These are phyloP conservation scores for Platycheirus albimanus DNA, from an alignment of 2,888 invertebrate genomes.

Conservation along the genomic window DNA sequence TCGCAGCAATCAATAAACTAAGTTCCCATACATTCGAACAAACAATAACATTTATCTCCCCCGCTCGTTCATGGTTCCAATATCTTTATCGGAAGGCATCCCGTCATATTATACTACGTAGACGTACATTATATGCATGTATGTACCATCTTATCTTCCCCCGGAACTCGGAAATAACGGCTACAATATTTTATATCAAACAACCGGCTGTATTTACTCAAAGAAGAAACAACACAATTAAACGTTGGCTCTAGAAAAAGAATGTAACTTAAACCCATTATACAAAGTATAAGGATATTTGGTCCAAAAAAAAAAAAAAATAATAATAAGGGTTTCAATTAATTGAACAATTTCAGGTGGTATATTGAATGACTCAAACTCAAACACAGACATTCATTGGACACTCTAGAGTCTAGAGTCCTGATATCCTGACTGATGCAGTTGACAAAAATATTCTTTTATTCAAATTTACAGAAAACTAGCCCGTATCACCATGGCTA, in stretches of 20 bases:
- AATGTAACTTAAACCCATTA: slow-evolving; percentile 67
- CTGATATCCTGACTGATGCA: no score
- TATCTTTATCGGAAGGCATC: slow-evolving; percentile 39
- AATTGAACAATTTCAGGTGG: slow-evolving; percentile 74
- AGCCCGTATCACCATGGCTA: slow-evolving; percentile 66
- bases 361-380: slow-evolving; percentile 61
- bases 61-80: slow-evolving; percentile 17
- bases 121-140: no score
- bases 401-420: no score
- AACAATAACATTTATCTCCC: slow-evolving; percentile 30
- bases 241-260: slow-evolving; percentile 3
- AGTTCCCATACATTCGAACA: slow-evolving; percentile 38
- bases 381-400: no score
- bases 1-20: slow-evolving; percentile 21
- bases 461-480: slow-evolving; percentile 61
- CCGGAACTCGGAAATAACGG: slow-evolving; percentile 60
- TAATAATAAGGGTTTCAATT: slow-evolving; percentile 69
- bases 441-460: slow-evolving; percentile 54
- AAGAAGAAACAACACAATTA: slow-evolving; percentile 45
- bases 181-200: slow-evolving; percentile 27
- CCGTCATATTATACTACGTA: no score
- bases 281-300: slow-evolving; percentile 50
- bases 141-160: slow-evolving; percentile 63
- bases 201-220: slow-evolving; percentile 67
- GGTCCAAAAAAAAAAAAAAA: slow-evolving; percentile 36